Evolutionary conservation across 2,113 vertebrate species (phyloP).

Genomic region (Sminthopsis crassicaudata): DNA sequence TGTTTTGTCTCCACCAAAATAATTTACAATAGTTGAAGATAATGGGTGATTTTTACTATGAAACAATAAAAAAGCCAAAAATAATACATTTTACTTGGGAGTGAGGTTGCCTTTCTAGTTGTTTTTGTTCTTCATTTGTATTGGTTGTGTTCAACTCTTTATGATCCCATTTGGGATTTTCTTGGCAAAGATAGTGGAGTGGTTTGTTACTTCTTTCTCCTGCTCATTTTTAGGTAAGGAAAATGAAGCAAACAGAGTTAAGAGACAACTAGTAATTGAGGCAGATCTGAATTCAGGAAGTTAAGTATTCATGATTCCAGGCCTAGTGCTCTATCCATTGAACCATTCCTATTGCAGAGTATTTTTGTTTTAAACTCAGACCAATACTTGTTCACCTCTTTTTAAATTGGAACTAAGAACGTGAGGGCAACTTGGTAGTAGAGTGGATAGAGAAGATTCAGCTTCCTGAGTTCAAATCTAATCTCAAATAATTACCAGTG

Average conservation of each 20-base stretch:
- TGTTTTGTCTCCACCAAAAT: constrained; percentile 28
- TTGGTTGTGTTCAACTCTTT: background rate
- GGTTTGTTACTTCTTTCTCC: too few relatives aligned
- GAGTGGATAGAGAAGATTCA: too few relatives aligned
- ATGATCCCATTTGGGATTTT: background rate
- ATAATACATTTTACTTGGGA: background rate
- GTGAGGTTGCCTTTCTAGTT: background rate
- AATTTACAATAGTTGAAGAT: background rate
- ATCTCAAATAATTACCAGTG: too few relatives aligned
- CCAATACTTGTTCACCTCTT: background rate
- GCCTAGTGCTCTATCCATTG: too few relatives aligned
- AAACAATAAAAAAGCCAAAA: background rate
- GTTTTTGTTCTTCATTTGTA: background rate
- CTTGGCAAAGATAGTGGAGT: too few relatives aligned
- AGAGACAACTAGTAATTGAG: too few relatives aligned
- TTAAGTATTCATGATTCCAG: too few relatives aligned
- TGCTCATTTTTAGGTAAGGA: too few relatives aligned
- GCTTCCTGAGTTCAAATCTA: too few relatives aligned
- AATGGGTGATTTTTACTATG: background rate
- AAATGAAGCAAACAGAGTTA: too few relatives aligned
- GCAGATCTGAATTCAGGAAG: too few relatives aligned
- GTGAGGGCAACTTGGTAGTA: background rate
- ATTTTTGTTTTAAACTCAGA: background rate
- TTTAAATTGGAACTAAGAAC: background rate
- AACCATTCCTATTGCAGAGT: background rate